Evolutionary conservation across 1,140 invertebrate genomes (phyloP), one percentile per base, ranked within the genome.

Genomic region (Bombus confusus): DNA sequence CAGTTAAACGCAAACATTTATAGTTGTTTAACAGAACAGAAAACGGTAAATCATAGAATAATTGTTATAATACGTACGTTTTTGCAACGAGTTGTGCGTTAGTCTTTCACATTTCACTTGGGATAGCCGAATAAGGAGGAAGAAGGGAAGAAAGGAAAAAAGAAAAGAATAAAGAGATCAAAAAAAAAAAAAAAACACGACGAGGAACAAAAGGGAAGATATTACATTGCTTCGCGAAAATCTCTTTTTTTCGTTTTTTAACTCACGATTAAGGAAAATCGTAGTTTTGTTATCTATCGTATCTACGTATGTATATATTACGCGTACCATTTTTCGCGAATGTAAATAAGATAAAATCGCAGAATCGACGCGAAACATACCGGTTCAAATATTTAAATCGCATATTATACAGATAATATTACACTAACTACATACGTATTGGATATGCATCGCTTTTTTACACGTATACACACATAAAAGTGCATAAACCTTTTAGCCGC

Each of bases 401-500:
- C 77, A 86, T 89, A 89, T 86, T 83, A 83, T 90, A 90, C 89
- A 90, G 75, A 90, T 90, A 89, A 85, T 89, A 74, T 90, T 90
- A 90, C 88, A 90, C 76, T 90, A 87, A 82, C 89, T 90, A 90
- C 86, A 85, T 86, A 80, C 64, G 75, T 82, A 85, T 80, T 83
- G 87, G 71, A 84, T 85, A 80, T 85, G 62, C 82, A 74, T 87
- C 79, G 77, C 57, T 80, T 86, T 88, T 90, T 84, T 88, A 90
- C 88, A 90, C 86, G 66, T 87, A 85, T 83, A 90, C 86, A 90
- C 85, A 87, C 82, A 74, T 57, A 81, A 79, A 74, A 87, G 83
- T 79, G 82, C 85, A 86, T 87, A 85, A 31, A 64, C 37, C 68
- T 87, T 41, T 80, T 18, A 39, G n/a, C n/a, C 52, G 52, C 68